A percentile compares a stretch with the other conserved stretches of the same genome.
These are phyloP conservation scores for Esox niger DNA, from an alignment of 2,113 vertebrate genomes.

Conservation along the genomic window DNA sequence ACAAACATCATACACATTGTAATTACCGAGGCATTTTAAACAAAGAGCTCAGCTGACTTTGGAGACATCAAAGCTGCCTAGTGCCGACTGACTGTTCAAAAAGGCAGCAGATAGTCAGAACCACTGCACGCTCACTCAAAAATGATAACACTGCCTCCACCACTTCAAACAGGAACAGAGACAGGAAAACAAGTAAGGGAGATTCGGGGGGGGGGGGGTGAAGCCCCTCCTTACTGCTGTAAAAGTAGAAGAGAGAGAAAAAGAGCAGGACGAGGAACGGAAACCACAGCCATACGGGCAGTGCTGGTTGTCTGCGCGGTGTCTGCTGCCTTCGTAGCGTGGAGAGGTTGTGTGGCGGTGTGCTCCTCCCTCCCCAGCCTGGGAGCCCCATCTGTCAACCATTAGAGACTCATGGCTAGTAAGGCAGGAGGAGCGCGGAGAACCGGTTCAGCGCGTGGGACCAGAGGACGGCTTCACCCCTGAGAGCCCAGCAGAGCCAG, in stretches of 20 bases:
- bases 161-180: conserved; percentile 42
- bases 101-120: conserved; percentile 53
- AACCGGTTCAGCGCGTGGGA: conserved; percentile 36
- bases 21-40: conserved; percentile 75
- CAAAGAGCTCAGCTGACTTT: conserved; percentile 69
- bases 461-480: conserved; percentile 40
- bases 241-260: conserved; percentile 46
- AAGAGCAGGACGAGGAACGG: conserved; percentile 51
- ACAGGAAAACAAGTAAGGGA: conserved; percentile 44
- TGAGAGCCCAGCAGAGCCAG: conserved; percentile 23
- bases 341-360: conserved; percentile 43
- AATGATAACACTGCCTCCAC: conserved; percentile 28
- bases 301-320: conserved; percentile 46
- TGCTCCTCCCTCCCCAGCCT: conserved; percentile 48
- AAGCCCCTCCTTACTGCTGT: conserved; percentile 56
- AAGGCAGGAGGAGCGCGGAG: conserved; percentile 32
- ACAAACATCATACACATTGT: conserved; percentile 41
- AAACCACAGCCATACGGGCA: conserved; percentile 64
- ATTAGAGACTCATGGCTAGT: conserved; percentile 55
- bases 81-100: conserved; percentile 43
- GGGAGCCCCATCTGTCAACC: conserved; percentile 55
- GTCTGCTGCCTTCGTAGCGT: conserved; percentile 32
- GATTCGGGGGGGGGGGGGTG: conserved; percentile 21
- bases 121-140: conserved; percentile 26
- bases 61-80: conserved; percentile 67